Evolutionary conservation across 2,888 invertebrate species (phyloP).

Genomic region (Dione vanillae): DNA sequence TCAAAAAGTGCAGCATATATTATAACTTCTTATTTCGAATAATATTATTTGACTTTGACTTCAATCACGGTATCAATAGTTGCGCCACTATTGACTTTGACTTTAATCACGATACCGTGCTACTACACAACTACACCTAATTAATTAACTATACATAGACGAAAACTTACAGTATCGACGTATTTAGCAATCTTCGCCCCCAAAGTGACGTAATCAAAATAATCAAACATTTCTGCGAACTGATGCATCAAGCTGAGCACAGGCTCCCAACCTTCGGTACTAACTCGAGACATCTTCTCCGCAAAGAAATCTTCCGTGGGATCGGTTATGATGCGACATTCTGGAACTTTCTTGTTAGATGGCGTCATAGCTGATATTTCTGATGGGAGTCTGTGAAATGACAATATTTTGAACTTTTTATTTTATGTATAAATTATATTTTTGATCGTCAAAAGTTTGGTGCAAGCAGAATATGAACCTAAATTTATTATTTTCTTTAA

Average conservation of each 20-base stretch:
- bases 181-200: constrained; percentile 72
- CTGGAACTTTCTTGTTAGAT: constrained; percentile 63
- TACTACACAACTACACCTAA: background rate
- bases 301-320: constrained; percentile 64
- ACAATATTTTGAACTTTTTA: background rate
- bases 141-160: background rate
- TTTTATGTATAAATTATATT: background rate
- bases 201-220: constrained; percentile 61
- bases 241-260: constrained; percentile 65
- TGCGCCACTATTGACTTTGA: too few species aligned
- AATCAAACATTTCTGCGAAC: constrained; percentile 65
- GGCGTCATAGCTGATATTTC: constrained; percentile 58
- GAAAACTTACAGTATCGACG: constrained; percentile 66
- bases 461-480: too few species aligned
- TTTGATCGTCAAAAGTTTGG: too few species aligned
- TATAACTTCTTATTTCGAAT: too few species aligned
- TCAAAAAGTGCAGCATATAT: too few species aligned
- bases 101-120: background rate
- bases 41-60: too few species aligned
- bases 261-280: constrained; percentile 65
- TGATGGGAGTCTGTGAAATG: constrained; percentile 57
- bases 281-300: constrained; percentile 58
- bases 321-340: constrained; percentile 59
- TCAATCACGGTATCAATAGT: too few species aligned
- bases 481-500: too few species aligned